Evolutionary conservation across 2,888 invertebrate species (phyloP).

Genomic region (Incurvaria masculella): DNA sequence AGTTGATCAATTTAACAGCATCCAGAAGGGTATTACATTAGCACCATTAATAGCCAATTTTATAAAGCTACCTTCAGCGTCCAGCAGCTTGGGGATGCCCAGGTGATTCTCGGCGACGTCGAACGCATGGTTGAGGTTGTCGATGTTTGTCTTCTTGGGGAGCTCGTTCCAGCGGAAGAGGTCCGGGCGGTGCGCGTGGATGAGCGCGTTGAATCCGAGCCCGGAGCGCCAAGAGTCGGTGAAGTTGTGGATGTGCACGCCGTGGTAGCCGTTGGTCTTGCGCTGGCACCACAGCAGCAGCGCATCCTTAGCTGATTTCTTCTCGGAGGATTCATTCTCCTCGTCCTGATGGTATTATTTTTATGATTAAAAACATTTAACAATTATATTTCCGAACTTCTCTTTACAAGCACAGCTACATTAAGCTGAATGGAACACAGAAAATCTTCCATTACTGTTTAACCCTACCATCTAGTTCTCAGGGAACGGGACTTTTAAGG

Average conservation of each 20-base stretch:
- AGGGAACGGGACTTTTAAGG: no score
- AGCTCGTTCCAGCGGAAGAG: conserved; percentile 85
- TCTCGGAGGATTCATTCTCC: conserved; percentile 94
- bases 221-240: conserved; percentile 95
- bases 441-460: no score
- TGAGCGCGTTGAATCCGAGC: conserved; percentile 97
- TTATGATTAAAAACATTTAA: conserved; percentile 1
- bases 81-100: conserved; percentile 89
- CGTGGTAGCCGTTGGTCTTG: conserved; percentile 92
- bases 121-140: conserved; percentile 97
- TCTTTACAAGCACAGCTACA: no score
- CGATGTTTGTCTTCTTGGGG: conserved; percentile 79
- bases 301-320: conserved; percentile 98
- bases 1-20: no score
- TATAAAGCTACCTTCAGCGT: conserved; percentile 73
- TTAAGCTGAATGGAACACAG: neutral
- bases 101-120: conserved; percentile 90
- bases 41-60: no score
- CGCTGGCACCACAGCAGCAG: conserved; percentile 97
- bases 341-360: conserved; percentile 67
- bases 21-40: no score
- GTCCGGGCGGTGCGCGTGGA: conserved; percentile 96
- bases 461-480: no score
- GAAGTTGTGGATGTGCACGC: conserved; percentile 86
- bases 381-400: neutral